phyloP scores from a whole-genome alignment of 2,888 invertebrate genomes.

The Lasioglossum leucozonium region DNA sequence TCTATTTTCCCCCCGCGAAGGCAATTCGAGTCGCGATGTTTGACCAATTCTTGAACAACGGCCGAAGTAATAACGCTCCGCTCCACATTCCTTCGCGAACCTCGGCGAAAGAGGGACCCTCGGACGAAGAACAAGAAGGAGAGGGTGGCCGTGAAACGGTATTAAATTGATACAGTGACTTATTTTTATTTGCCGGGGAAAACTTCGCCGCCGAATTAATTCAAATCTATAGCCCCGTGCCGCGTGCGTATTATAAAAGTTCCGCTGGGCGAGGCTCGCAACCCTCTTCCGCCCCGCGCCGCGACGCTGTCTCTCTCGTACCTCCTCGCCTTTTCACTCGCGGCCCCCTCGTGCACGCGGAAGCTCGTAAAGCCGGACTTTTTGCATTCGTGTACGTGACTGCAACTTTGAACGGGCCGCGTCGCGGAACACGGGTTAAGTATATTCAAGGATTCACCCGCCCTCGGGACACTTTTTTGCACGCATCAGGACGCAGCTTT shows the following conservation, averaged over 20 bases:
- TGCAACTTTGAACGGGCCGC: slow-evolving; percentile 63
- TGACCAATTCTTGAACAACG: slow-evolving; percentile 73
- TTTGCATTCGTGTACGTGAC: slow-evolving; percentile 69
- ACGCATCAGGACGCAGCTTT: slow-evolving; percentile 49
- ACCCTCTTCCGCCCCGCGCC: neutral
- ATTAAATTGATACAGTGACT: slow-evolving; percentile 77
- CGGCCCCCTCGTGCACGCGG: slow-evolving; percentile 47
- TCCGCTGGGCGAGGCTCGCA: slow-evolving; percentile 53
- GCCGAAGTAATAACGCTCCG: slow-evolving; percentile 69
- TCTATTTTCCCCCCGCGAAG: neutral
- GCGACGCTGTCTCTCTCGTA: slow-evolving; percentile 10
- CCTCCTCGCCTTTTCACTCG: slow-evolving; percentile 7
- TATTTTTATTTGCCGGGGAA: slow-evolving; percentile 76
- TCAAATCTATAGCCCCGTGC: slow-evolving; percentile 74
- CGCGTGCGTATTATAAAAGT: slow-evolving; percentile 74
- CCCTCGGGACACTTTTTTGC: slow-evolving; percentile 52
- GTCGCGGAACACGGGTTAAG: slow-evolving; percentile 65
- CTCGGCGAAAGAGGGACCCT: neutral
- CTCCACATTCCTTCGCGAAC: neutral
- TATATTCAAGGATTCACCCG: slow-evolving; percentile 69
- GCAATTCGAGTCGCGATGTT: slow-evolving; percentile 69
- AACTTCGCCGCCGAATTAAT: slow-evolving; percentile 80
- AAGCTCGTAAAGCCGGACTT: slow-evolving; percentile 65
- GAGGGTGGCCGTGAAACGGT: slow-evolving; percentile 59
- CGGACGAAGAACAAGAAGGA: neutral